Base-by-base conservation (phyloP, 1,140 invertebrate species). In the Atta colombica region DNA sequence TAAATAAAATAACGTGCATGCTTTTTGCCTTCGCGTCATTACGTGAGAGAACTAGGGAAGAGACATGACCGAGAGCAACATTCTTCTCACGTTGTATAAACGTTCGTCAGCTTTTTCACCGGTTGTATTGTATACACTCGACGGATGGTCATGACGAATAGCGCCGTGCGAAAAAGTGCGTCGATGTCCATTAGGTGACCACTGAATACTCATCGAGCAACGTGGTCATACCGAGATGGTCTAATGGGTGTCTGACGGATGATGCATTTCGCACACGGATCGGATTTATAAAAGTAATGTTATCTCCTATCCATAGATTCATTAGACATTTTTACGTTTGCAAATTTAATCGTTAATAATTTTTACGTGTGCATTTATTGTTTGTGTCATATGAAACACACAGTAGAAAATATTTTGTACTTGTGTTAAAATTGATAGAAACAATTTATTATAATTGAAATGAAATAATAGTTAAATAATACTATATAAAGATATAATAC, bases 1-100 rank as follows among this genome's bases (percentile, higher is more conserved):
- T 75, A 84, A 84, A 63, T 84, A 84, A 84, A 84, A 39, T 71
- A 84, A 61, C 69, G 69, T 18, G 80, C 18, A 35, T 39, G 14
- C 21, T 84, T 84, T 84, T 84, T 82, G 35, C 69, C 63, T 63
- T 53, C 53, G 51, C 80, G 80, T 61, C 55, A 58, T 84, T 84
- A 84, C 80, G 69, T 75, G 80, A 75, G 39, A 35, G 80, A 39
- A 84, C 80, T 63, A 49, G 55, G n/a, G 7, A 18, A 39, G 51
- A 84, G 69, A 84, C 80, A 69, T 84, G 80, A 84, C 80, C 28
- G n/a, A 25, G 25, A 61, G 69, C 69, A 75, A 61, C 39, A 84
- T 84, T 84, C 80, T 84, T 84, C 80, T 84, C 80, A 84, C 80
- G 80, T 84, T 84, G 69, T 84, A 84, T 84, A 84, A 84, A 84